Evolutionary conservation across 2,888 invertebrate species (phyloP), one percentile per base, ranked within the genome.

Genomic region (Byasa hedistus): DNA sequence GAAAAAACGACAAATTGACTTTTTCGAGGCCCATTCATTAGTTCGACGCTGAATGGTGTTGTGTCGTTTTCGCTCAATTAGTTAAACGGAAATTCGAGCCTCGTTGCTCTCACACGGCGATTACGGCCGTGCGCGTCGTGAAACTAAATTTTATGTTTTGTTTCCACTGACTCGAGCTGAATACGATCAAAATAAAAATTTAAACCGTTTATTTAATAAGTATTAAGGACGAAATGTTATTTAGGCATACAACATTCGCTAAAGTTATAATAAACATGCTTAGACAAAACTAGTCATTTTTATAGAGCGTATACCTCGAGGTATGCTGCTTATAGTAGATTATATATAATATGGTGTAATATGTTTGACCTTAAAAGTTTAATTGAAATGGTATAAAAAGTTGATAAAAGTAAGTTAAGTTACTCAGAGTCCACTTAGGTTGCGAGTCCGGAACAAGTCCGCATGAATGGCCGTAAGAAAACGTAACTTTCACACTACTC

Each of bases 1-100:
- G 88, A 91, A 91, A 91, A 91, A 91, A 90, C 89, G 89, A 91
- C 90, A 90, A 91, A 91, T 89, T 89, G 89, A 80, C 85, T 84
- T 88, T 89, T 87, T 89, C 82, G 85, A 79, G 84, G 83, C 80
- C 79, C 90, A 91, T 91, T 91, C 91, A 90, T 91, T 91, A 91
- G 87, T 82, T 84, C 76, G 84, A 80, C 85, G 78, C 81, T 87
- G 84, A 87, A 89, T 89, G 88, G 88, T 81, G 83, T 85, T 83
- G 85, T 89, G 84, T 89, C 86, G 89, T 89, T 89, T 91, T 90
- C 89, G 91, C 89, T 87, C 89, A 89, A 91, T 91, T 91, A 89
- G 90, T 86, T 91, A 90, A 91, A 90, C 85, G 89, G 86, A 86
- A 83, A 89, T 83, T 85, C 75, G 84, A 83, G 78, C 76, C 76